A percentile compares a stretch with the other conserved stretches of the same genome.
phyloP scores from a whole-genome alignment of 2,888 invertebrate genomes.

The Spilarctia lutea region DNA sequence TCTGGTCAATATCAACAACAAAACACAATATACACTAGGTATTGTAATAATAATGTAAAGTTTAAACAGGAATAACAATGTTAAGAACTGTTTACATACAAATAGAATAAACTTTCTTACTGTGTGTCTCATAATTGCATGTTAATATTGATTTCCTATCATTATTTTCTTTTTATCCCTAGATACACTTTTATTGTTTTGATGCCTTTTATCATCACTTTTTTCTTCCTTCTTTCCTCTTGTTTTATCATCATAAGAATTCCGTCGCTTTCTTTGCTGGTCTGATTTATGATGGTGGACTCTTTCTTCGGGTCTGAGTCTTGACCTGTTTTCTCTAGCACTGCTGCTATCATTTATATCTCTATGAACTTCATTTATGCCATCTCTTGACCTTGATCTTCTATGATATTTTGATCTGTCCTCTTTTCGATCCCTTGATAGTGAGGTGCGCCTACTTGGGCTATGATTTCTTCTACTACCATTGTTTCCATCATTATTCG shows the following conservation, averaged over 20 bases:
- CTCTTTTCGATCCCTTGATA: constrained; percentile 11
- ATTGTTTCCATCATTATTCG: constrained; percentile 22
- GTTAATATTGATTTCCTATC: constrained; percentile 12
- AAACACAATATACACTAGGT: background rate
- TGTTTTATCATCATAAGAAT: constrained; percentile 9
- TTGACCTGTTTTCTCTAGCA: constrained; percentile 3
- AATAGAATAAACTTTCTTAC: background rate
- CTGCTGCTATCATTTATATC: constrained; percentile 3
- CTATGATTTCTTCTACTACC: constrained; percentile 29
- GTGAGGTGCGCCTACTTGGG: constrained; percentile 32
- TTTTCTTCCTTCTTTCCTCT: background rate
- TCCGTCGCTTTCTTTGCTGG: background rate
- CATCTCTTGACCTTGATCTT: constrained; percentile 5
- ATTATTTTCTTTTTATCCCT: constrained; percentile 38
- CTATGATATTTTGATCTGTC: background rate
- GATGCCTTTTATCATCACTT: constrained; percentile 11
- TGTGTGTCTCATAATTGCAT: background rate
- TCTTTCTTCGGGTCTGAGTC: constrained; percentile 7
- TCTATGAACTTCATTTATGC: background rate
- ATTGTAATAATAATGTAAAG: background rate
- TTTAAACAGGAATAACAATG: background rate
- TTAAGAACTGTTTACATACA: background rate
- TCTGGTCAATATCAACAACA: too few species aligned
- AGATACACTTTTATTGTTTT: constrained; percentile 28
- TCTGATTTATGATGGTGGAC: background rate